Evolutionary conservation across 2,113 vertebrate species (phyloP).

Genomic region (Ia io): DNA sequence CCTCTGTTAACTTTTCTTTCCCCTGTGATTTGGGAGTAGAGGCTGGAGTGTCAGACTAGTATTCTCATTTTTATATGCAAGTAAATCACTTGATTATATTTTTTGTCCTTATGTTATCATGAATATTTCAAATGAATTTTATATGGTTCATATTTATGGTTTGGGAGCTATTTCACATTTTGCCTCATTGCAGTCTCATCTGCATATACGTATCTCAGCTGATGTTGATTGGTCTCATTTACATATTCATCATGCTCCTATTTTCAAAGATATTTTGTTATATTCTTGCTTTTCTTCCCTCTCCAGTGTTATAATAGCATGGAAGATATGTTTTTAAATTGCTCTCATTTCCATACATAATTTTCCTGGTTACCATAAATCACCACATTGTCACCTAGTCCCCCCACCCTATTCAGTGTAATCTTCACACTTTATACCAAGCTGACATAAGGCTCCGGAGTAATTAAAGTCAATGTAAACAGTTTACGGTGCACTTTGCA

Average conservation of each 20-base stretch:
- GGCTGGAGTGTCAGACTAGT: conserved; percentile 68
- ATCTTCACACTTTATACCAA: conserved; percentile 65
- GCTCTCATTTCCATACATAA: conserved; percentile 75
- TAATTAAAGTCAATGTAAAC: conserved; percentile 79
- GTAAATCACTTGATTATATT: conserved; percentile 82
- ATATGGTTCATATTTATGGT: conserved; percentile 81
- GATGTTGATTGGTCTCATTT: conserved; percentile 82
- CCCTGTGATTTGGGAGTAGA: conserved; percentile 60
- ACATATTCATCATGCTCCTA: conserved; percentile 81
- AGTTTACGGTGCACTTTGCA: conserved; percentile 74
- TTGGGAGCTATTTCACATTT: conserved; percentile 80
- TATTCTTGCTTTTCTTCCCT: conserved; percentile 72
- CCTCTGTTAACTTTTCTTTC: conserved; percentile 64
- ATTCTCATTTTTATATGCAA: conserved; percentile 81
- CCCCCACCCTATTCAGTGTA: conserved; percentile 45
- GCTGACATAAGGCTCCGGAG: conserved; percentile 76
- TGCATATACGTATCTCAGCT: conserved; percentile 80
- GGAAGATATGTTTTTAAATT: conserved; percentile 76
- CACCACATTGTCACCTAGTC: conserved; percentile 73
- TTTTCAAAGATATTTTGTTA: conserved; percentile 80
- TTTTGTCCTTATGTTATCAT: conserved; percentile 79
- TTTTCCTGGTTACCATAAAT: conserved; percentile 76
- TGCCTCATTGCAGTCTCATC: conserved; percentile 79
- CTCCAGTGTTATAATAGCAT: conserved; percentile 67
- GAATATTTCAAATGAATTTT: conserved; percentile 84